Evolutionary conservation across 2,797 vertebrate genomes (phyloP), one percentile per base, ranked within the genome.

Genomic region (Oreonectes daqikongensis): DNA sequence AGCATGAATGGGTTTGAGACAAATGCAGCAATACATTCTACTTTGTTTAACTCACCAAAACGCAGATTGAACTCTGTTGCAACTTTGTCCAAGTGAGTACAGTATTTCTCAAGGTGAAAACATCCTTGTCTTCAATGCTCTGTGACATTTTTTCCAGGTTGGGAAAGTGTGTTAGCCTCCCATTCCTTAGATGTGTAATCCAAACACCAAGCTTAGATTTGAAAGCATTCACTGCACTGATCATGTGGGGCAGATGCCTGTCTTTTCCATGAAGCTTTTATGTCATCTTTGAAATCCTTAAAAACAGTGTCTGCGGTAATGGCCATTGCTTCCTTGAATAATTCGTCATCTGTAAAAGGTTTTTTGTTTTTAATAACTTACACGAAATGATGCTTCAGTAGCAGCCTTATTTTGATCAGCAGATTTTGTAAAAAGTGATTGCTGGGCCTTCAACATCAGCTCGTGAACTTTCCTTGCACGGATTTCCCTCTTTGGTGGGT

Each of bases 371-470:
- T 63, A 65, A 50, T 35, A 8, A 65, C 71, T 75, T n/a, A 52
- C 26, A 69, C 20, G 1, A 60, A 73, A 68, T 20, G 18, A 73
- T 17, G 48, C 64, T 44, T 75, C 57, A 26, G 79, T 57, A 9
- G 64, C 53, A 53, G 50, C 72, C 42, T 70, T 78, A 17, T 74
- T 69, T 59, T 80, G 46, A 17, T 35, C 30, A 73, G 46, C 46
- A 17, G 53, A 64, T 50, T 68, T 81, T 57, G 42, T 79, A 50
- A 78, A 79, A 67, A 53, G 8, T 38, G 55, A 69, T 44, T 78
- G 75, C 55, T 82, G 72, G 12, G 65, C 38, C 48, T 79, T 78
- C 66, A 80, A 35, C 73, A 73, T 75, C 26, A 82, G 60, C 24
- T 78, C 14, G 0, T 48, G 12, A 59, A 71, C 48, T 59, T 64